Evolutionary conservation across 2,888 invertebrate species (phyloP), one percentile per base, ranked within the genome.

Genomic region (Torymus auratus): DNA sequence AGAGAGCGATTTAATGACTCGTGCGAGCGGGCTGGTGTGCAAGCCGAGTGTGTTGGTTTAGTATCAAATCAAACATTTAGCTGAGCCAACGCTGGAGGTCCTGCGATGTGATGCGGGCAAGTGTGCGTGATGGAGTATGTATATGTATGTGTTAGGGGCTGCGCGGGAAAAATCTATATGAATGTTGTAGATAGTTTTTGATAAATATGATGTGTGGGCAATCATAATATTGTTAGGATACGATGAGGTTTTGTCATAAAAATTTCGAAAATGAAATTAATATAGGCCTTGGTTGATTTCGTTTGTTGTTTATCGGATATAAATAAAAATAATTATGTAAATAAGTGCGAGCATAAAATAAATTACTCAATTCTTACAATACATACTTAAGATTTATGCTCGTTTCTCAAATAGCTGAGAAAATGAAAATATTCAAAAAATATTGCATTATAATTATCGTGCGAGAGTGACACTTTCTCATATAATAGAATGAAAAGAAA

Each of bases 21-120:
- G 70, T 20, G 20, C 52, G 15, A n/a, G 10, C 41, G 67, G 4
- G 20, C 52, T 71, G 28, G 28, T 1, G 41, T 41, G 41, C 41
- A 41, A 41, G 41, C 41, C 7, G 41, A 41, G 41, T 41, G 7
- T 41, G 76, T 76, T 69, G 77, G 56, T 70, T 77, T 77, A 70
- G 77, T 70, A 70, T 64, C 70, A 77, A 77, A 71, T 77, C 70
- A 77, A 77, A 77, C 77, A 77, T 77, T 64, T 77, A 58, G 50
- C 70, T 52, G 50, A 41, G 41, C 5, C 7, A 41, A 7, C 41
- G 7, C 7, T 7, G 41, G 41, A 41, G 7, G 41, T 41, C 41
- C 41, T 41, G 7, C 41, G 41, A 41, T 41, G 7, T 41, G 7
- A 41, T 41, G 41, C 41, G 41, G 41, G 41, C 41, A 41, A 41